Conservation (phyloP, 2,888 invertebrate species). For the Emesis russula region DNA sequence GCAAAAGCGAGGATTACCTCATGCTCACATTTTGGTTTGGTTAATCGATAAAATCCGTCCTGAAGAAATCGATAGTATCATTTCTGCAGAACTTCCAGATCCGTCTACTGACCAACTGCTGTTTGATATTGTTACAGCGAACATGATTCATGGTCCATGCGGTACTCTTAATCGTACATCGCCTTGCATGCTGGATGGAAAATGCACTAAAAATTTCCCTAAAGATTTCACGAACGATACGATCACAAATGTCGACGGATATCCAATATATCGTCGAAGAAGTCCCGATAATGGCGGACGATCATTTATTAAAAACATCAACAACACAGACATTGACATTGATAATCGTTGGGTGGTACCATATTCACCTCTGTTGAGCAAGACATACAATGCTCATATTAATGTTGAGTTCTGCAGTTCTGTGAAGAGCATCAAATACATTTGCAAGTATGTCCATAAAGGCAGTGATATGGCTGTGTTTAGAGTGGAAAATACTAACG, state of each 20-base stretch:
- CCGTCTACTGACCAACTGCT: conserved; percentile 52
- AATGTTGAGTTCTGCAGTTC: conserved; percentile 44
- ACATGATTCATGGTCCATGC: conserved; percentile 92
- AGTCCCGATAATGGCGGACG: conserved; percentile 66
- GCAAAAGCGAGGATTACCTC: conserved; percentile 65
- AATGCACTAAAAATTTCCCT: conserved; percentile 76
- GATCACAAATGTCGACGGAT: conserved; percentile 72
- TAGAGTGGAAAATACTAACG: conserved; percentile 26
- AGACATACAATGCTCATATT: conserved; percentile 52
- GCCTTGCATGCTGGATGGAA: conserved; percentile 88
- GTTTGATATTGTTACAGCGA: conserved; percentile 87
- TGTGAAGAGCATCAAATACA: not conserved
- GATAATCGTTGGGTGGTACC: conserved; percentile 79
- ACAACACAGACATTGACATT: conserved; percentile 69
- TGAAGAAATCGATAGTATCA: conserved; percentile 51
- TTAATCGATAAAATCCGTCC: conserved; percentile 65
- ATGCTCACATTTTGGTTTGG: conserved; percentile 49
- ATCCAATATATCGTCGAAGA: conserved; percentile 74
- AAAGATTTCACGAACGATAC: conserved; percentile 63
- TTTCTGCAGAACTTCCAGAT: conserved; percentile 85
- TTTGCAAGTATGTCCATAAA: conserved; percentile 90
- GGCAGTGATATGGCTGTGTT: conserved; percentile 78
- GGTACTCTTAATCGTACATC: conserved; percentile 88
- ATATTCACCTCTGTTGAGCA: conserved; percentile 73
- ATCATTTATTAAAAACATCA: conserved; percentile 62